A percentile compares a stretch with the other conserved stretches of the same genome.
Conservation (phyloP, 2,113 vertebrate species). For the Psilopogon haemacephalus region DNA sequence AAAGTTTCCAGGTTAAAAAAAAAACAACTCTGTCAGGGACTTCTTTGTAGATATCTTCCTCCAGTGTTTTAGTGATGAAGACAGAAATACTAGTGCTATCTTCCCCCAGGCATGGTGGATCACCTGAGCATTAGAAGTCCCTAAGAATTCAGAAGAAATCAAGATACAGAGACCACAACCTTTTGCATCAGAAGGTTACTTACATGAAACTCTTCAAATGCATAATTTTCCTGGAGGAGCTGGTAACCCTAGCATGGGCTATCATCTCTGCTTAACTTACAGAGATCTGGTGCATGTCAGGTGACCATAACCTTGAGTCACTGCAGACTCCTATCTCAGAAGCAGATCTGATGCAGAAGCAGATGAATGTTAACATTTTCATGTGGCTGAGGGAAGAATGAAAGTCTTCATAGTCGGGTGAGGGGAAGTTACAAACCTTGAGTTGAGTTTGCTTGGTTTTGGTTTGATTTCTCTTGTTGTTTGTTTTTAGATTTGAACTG, state of each 20-base stretch:
- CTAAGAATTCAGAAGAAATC: background rate
- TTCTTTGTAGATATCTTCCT: background rate
- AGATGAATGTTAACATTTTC: background rate
- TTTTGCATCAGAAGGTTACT: background rate
- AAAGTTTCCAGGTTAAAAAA: background rate
- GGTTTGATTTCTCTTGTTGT: background rate
- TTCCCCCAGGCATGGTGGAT: background rate
- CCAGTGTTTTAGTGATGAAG: background rate
- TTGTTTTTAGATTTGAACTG: background rate
- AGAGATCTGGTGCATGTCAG: background rate
- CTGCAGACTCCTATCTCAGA: background rate
- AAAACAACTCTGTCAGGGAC: rapidly evolving
- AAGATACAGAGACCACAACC: background rate
- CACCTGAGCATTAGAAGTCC: background rate
- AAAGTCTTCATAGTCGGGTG: background rate
- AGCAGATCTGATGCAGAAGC: background rate
- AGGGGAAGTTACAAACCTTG: background rate
- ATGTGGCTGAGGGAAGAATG: background rate
- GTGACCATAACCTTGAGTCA: background rate
- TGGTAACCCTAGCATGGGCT: background rate
- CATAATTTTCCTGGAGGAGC: background rate
- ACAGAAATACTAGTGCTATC: background rate
- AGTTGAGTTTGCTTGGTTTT: background rate
- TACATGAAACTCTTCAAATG: background rate
- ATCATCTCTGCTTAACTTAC: background rate